A percentile compares a stretch with the other conserved stretches of the same genome.
Evolutionary conservation across 2,888 invertebrate genomes (phyloP).

Genomic region (Arctia plantaginis): DNA sequence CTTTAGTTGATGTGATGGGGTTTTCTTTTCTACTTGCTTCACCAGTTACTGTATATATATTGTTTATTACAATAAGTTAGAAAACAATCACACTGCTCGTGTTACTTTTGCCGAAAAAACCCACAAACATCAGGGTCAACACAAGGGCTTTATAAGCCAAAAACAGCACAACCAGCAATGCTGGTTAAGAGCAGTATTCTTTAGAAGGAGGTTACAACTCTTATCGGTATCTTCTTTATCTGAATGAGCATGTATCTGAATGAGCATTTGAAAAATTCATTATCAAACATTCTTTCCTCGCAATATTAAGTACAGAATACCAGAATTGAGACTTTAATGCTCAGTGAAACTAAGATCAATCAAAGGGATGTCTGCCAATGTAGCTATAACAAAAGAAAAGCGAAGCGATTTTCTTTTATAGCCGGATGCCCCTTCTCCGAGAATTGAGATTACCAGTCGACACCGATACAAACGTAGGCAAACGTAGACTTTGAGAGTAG

Average conservation of each 20-base stretch:
- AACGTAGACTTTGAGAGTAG: conserved; percentile 52
- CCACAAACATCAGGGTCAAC: no score
- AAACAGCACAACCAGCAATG: neutral
- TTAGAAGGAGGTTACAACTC: neutral
- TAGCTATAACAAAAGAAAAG: conserved; percentile 55
- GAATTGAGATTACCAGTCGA: conserved; percentile 50
- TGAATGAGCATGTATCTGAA: neutral
- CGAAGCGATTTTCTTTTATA: conserved; percentile 63
- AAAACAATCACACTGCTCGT: no score
- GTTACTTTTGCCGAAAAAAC: no score
- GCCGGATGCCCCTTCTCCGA: conserved; percentile 59
- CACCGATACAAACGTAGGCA: conserved; percentile 53
- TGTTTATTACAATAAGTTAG: no score
- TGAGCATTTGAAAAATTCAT: neutral
- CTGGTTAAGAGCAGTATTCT: neutral
- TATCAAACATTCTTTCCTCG: neutral
- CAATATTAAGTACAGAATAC: neutral
- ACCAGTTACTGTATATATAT: no score
- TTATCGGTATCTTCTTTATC: neutral
- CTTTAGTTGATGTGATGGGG: no score
- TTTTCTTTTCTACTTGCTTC: no score
- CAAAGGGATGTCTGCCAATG: conserved; percentile 51
- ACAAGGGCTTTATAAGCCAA: no score
- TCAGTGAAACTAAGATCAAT: conserved; percentile 66
- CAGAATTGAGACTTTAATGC: conserved; percentile 17